Percentiles rank a stretch among this genome's conserved stretches.
Conservation (phyloP, 2,797 vertebrate species). For the Xiphorhynchus erythropygius region DNA sequence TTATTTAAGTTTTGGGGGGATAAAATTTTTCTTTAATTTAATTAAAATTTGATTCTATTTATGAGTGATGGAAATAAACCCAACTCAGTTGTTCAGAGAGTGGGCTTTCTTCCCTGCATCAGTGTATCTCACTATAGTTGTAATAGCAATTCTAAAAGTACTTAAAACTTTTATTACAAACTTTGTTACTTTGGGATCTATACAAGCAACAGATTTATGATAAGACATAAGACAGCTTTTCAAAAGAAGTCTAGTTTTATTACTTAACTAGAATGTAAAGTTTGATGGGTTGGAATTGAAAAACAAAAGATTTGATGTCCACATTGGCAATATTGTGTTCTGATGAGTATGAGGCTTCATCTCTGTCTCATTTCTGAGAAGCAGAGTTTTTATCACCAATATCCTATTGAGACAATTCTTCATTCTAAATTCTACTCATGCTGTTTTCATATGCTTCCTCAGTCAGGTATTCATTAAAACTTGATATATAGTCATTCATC, state of each 20-base stretch:
- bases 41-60: not conserved
- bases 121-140: not conserved
- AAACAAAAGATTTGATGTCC: constrained; percentile 18
- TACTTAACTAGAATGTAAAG: not conserved
- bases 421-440: constrained; percentile 12
- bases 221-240: not conserved
- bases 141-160: not conserved
- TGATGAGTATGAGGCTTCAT: not conserved
- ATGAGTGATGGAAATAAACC: not conserved
- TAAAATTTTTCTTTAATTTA: not conserved
- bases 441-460: constrained; percentile 7
- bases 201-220: constrained; percentile 13
- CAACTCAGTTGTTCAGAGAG: not conserved
- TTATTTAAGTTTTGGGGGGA: not conserved
- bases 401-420: not conserved
- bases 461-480: constrained; percentile 14
- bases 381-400: not conserved
- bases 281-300: constrained; percentile 33
- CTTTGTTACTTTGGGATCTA: not conserved
- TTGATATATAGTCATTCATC: not conserved
- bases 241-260: constrained; percentile 22
- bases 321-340: not conserved
- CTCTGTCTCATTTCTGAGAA: not conserved
- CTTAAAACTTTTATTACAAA: constrained; percentile 42
- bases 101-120: not conserved